These are phyloP conservation scores for Halichondria panicea DNA, from an alignment of 37 sponge, comb jelly and placozoan genomes.

Conservation along the genomic window DNA sequence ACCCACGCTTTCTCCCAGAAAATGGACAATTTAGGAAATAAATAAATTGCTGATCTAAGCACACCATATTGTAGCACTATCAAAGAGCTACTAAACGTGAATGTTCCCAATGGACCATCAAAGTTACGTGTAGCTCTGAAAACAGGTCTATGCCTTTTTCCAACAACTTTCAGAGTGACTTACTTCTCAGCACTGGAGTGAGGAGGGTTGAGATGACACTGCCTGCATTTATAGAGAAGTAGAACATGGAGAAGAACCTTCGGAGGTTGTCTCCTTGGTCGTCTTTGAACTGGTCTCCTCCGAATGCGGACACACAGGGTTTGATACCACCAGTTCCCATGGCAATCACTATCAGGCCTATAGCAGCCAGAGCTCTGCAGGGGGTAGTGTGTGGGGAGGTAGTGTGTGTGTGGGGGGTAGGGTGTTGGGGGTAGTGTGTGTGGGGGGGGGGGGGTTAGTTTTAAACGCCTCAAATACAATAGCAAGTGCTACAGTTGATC, in stretches of 20 bases:
- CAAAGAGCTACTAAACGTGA: no score
- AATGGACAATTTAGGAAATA: no score
- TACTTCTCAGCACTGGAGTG: constrained; percentile 91
- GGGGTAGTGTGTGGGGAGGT: not conserved
- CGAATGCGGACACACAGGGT: constrained; percentile 99
- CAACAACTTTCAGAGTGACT: no score
- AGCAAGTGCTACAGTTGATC: no score
- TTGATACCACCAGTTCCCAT: constrained; percentile 99
- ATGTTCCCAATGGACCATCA: no score
- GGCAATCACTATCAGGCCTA: constrained; percentile 88
- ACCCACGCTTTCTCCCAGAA: no score
- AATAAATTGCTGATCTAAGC: no score
- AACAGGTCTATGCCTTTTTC: no score
- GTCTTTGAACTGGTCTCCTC: constrained; percentile 95
- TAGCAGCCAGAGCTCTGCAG: constrained; percentile 61
- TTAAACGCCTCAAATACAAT: no score
- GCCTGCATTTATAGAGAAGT: constrained; percentile 98
- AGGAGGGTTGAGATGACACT: constrained; percentile 91
- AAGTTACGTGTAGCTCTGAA: no score
- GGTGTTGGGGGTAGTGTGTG: not conserved
- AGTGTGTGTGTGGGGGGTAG: not conserved
- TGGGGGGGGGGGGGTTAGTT: no score
- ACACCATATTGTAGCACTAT: no score
- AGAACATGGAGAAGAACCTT: constrained; percentile 95
- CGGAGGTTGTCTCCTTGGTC: constrained; percentile 65